A percentile compares a stretch with the other conserved stretches of the same genome.
Conservation (phyloP, 1,140 invertebrate species). For the Anthonomus grandis region DNA sequence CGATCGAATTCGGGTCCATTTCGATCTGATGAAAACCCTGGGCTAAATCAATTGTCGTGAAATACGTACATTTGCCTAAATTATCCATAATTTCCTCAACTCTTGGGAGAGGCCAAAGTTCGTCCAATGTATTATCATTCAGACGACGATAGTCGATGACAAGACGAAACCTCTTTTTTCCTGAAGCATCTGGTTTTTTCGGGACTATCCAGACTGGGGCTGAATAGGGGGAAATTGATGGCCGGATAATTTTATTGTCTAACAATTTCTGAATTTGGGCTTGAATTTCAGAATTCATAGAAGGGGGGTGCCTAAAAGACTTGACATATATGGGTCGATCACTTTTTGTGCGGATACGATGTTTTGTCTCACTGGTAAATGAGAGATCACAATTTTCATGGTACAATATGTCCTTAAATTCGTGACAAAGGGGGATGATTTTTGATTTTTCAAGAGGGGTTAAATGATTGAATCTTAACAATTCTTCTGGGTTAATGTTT, state of each 20-base stretch:
- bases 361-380: slow-evolving; percentile 19
- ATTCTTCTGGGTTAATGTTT: background rate
- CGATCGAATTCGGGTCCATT: slow-evolving; percentile 42
- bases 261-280: slow-evolving; percentile 37
- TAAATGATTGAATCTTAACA: slow-evolving; percentile 11
- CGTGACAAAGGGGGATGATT: slow-evolving; percentile 7
- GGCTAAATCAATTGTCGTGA: slow-evolving; percentile 52
- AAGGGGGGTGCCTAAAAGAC: slow-evolving; percentile 34
- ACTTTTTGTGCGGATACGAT: slow-evolving; percentile 5
- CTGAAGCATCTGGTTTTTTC: slow-evolving; percentile 44
- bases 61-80: slow-evolving; percentile 50
- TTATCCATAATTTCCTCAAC: slow-evolving; percentile 52
- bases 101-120: slow-evolving; percentile 55
- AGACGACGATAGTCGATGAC: slow-evolving; percentile 49
- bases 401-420: slow-evolving; percentile 20
- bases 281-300: too few relatives aligned
- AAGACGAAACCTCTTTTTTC: slow-evolving; percentile 43
- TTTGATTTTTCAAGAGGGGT: slow-evolving; percentile 9
- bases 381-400: slow-evolving; percentile 7
- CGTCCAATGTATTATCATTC: slow-evolving; percentile 47
- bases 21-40: slow-evolving; percentile 52
- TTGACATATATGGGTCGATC: slow-evolving; percentile 18
- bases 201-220: slow-evolving; percentile 42
- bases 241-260: slow-evolving; percentile 40
- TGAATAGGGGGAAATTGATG: slow-evolving; percentile 38